Percentiles rank a stretch among this genome's conserved stretches.
Conservation (phyloP, 2,113 vertebrate genomes). For the Rhinichthys klamathensis region DNA sequence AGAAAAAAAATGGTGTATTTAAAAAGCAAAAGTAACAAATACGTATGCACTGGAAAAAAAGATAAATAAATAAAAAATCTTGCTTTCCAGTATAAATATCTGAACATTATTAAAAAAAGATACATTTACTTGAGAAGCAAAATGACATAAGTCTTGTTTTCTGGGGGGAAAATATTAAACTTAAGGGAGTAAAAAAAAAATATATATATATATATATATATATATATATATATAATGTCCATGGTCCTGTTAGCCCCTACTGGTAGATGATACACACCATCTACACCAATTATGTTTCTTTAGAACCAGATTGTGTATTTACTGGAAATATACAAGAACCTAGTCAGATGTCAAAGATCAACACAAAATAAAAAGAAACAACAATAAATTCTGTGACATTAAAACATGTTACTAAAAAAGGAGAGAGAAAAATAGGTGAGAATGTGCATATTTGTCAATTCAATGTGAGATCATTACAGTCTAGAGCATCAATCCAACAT, state of each 20-base stretch:
- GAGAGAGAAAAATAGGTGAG: neutral
- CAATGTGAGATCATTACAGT: constrained; percentile 48
- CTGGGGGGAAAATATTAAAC: neutral
- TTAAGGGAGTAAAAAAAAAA: neutral
- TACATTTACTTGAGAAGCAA: neutral
- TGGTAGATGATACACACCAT: neutral
- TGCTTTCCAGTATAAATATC: neutral
- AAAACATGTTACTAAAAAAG: constrained; percentile 12
- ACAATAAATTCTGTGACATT: constrained; percentile 1
- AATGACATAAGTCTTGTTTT: neutral
- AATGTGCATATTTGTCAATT: constrained; percentile 47
- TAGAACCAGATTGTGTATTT: neutral
- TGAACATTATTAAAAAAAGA: neutral
- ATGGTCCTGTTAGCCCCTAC: neutral
- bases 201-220: too few species aligned
- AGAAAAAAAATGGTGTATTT: neutral
- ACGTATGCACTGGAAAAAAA: neutral
- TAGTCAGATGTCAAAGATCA: constrained; percentile 48
- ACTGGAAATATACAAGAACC: constrained; percentile 36
- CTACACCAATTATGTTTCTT: neutral
- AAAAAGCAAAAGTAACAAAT: neutral
- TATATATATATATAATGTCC: neutral
- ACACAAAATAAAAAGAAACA: constrained; percentile 23
- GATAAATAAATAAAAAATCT: neutral
- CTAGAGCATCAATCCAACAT: constrained; percentile 50